Evolutionary conservation across 1,140 invertebrate genomes (phyloP).

Genomic region (Neodiprion pinetum): DNA sequence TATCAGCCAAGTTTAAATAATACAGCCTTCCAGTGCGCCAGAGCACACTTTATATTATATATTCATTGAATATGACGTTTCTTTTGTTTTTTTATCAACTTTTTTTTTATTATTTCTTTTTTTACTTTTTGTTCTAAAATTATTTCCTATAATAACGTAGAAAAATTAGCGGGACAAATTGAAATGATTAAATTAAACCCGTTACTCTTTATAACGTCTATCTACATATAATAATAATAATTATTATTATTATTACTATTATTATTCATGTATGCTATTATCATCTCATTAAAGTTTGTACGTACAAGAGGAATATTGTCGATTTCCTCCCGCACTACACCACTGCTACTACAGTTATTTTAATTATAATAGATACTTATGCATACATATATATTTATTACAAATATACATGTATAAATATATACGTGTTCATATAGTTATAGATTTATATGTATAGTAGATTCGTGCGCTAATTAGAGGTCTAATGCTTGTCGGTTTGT

Average conservation of each 20-base stretch:
- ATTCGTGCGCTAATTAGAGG: constrained; percentile 33
- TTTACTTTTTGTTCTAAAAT: constrained; percentile 46
- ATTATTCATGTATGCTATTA: constrained; percentile 38
- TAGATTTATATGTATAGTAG: constrained; percentile 1
- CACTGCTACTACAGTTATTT: constrained; percentile 26
- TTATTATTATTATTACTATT: constrained; percentile 41
- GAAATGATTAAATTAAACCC: constrained; percentile 58
- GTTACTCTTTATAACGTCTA: constrained; percentile 55
- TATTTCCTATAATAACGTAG: constrained; percentile 57
- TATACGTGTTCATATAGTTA: constrained; percentile 13
- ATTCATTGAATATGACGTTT: not conserved
- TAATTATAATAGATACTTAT: constrained; percentile 24
- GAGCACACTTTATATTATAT: constrained; percentile 31
- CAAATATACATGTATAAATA: constrained; percentile 19
- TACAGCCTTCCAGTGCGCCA: constrained; percentile 50
- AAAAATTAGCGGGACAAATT: constrained; percentile 56
- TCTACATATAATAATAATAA: constrained; percentile 54
- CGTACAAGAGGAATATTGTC: constrained; percentile 43
- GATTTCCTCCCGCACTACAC: constrained; percentile 33
- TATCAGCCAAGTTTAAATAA: constrained; percentile 51
- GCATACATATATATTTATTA: constrained; percentile 27
- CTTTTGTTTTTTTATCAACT: not conserved
- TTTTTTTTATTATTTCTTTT: not conserved
- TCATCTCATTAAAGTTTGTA: constrained; percentile 34
- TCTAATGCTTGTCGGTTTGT: constrained; percentile 29